Base-by-base conservation (phyloP, 1,140 invertebrate species). In the Drosophila simulans region DNA sequence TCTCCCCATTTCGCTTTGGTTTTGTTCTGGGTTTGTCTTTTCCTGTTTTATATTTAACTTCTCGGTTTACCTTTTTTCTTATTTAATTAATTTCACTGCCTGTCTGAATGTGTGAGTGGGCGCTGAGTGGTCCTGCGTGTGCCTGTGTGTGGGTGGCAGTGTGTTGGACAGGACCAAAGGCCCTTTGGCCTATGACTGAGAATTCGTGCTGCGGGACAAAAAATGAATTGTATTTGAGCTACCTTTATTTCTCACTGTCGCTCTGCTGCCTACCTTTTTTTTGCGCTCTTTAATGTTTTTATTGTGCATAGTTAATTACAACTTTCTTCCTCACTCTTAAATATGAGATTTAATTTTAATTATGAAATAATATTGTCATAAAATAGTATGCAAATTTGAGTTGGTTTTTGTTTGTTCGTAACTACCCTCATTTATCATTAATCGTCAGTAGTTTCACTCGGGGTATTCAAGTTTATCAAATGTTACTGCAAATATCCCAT, bases 11-110 rank as follows among this genome's bases (percentile, higher is more conserved):
- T 68, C 27, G 25, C 51, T 56, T 55, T 68, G 27, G 43, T 15
- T 57, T 53, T 65, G 72, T 48, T 68, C 75, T 53, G 74, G 75
- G 84, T 77, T 89, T 89, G 84, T 88, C 84, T 89, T 70, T 89
- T 89, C 69, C 80, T 68, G 84, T 71, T 89, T 89, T 82, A 80
- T 89, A 89, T 89, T 89, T 89, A 89, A 80, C 84, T 89, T 89
- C 80, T 89, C 77, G 77, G 84, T 80, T 89, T 89, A 89, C 84
- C 84, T 89, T 84, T 89, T 83, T 89, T 89, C 77, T 89, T 89
- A 89, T 89, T 89, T 89, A 89, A 89, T 89, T 89, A 89, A 89
- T 89, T 89, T 80, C 62, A 64, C 51, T 69, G 37, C 70, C 46
- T 63, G 48, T 46, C 8, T 31, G 39, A 54, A 15, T 69, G 22